phyloP scores from a whole-genome alignment of 2,888 invertebrate species.

The Allacma fusca region DNA sequence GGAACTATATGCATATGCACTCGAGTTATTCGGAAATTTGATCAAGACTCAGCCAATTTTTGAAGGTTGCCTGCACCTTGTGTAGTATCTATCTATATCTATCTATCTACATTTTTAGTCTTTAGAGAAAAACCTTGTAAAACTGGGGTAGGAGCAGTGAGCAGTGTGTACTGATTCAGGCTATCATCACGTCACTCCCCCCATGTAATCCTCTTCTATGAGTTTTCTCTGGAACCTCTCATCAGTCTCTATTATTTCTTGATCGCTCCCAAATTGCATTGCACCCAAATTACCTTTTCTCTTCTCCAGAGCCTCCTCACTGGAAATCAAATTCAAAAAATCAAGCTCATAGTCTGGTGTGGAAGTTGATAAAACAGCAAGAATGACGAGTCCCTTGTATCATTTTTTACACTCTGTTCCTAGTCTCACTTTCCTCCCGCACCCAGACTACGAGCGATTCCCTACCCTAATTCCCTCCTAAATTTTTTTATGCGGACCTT shows the following conservation, averaged over 20 bases:
- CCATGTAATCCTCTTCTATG: slow-evolving; percentile 1
- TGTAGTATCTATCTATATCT: too few species aligned
- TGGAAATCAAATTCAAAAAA: slow-evolving; percentile 10
- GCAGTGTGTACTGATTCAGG: slow-evolving; percentile 7
- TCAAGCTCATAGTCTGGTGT: background rate
- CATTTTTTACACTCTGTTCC: too few species aligned
- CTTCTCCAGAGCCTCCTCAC: background rate
- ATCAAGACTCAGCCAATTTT: background rate
- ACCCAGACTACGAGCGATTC: too few species aligned
- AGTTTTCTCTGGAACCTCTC: slow-evolving; percentile 44
- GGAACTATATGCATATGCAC: too few species aligned
- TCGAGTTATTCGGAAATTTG: background rate
- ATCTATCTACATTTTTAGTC: too few species aligned
- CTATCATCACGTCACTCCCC: slow-evolving; percentile 37
- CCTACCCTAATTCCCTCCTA: background rate
- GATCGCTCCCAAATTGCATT: slow-evolving; percentile 52
- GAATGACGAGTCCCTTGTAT: too few species aligned
- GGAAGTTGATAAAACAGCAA: too few species aligned
- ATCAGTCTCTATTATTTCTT: slow-evolving; percentile 55
- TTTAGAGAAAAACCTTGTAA: background rate
- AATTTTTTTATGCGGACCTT: background rate
- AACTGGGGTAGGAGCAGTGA: background rate
- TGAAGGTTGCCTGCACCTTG: too few species aligned
- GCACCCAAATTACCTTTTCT: slow-evolving; percentile 29
- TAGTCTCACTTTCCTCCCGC: too few species aligned